Conservation (phyloP, 1,140 invertebrate species). For the Pseudomyrmex sp. region DNA sequence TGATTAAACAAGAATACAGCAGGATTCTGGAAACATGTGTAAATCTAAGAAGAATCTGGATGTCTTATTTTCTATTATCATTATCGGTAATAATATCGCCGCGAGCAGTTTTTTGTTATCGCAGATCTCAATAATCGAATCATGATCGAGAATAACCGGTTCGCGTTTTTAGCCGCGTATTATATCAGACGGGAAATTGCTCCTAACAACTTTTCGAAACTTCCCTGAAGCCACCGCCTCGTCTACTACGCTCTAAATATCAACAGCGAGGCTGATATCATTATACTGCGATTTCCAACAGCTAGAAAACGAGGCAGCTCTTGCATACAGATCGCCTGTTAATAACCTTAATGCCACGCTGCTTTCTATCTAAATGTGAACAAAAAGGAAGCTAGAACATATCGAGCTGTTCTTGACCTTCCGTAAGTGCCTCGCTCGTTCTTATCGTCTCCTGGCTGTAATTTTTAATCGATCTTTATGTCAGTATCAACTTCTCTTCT, state of each 20-base stretch:
- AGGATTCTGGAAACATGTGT: background rate
- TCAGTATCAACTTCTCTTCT: too few relatives aligned
- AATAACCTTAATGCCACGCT: conserved; percentile 49
- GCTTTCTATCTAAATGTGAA: conserved; percentile 55
- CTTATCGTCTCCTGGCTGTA: too few relatives aligned
- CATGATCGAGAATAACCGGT: conserved; percentile 27
- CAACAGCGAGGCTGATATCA: conserved; percentile 37
- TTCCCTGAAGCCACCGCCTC: conserved; percentile 10
- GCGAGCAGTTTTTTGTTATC: background rate
- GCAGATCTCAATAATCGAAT: conserved; percentile 10
- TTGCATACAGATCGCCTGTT: conserved; percentile 61
- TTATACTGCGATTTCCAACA: conserved; percentile 51
- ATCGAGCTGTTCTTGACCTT: background rate
- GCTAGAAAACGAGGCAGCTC: conserved; percentile 54
- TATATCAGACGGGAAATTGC: conserved; percentile 19
- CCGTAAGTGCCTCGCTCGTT: background rate
- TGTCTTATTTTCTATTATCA: background rate
- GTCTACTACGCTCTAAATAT: conserved; percentile 63
- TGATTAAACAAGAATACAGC: background rate
- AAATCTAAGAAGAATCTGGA: background rate
- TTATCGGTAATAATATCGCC: background rate
- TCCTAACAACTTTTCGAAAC: conserved; percentile 6
- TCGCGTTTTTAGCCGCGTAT: conserved; percentile 1
- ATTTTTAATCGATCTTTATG: background rate
- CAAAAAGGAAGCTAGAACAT: conserved; percentile 8